A percentile compares a stretch with the other conserved stretches of the same genome.
Evolutionary conservation across 2,797 vertebrate genomes (phyloP).

Genomic region (Gorsachius magnificus): DNA sequence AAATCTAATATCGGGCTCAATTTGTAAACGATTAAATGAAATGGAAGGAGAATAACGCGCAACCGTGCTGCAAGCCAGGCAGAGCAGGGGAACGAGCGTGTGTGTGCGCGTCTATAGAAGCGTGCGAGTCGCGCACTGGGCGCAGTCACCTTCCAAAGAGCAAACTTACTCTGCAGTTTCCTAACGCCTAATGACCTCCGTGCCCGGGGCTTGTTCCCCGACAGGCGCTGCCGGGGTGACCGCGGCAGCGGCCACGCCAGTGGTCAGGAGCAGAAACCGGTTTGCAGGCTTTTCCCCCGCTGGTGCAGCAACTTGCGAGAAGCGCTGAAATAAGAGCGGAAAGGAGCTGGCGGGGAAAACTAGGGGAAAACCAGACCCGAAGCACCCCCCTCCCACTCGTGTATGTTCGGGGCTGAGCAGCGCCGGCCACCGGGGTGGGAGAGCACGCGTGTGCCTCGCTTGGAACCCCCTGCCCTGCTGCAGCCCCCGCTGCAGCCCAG

Average conservation of each 20-base stretch:
- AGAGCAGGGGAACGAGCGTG: background rate
- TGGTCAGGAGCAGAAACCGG: background rate
- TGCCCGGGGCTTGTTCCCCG: background rate
- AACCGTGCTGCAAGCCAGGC: background rate
- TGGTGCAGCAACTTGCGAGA: background rate
- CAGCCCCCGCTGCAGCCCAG: background rate
- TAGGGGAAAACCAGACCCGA: background rate
- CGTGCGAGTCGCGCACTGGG: background rate
- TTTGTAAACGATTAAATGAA: background rate
- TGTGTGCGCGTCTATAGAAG: fast-evolving
- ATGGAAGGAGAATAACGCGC: background rate
- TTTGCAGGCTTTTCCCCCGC: background rate
- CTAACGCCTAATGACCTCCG: background rate
- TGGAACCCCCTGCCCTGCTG: background rate
- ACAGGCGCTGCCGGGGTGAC: background rate
- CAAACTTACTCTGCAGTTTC: background rate
- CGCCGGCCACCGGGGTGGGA: background rate
- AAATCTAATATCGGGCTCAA: background rate
- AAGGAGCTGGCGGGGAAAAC: background rate
- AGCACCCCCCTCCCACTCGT: background rate
- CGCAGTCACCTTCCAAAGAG: background rate
- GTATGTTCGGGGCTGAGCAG: background rate
- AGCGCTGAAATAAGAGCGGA: background rate
- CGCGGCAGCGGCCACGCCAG: background rate
- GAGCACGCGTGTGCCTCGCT: background rate